phyloP scores from a whole-genome alignment of 2,113 vertebrate genomes.

The Porphyrio hochstetteri region DNA sequence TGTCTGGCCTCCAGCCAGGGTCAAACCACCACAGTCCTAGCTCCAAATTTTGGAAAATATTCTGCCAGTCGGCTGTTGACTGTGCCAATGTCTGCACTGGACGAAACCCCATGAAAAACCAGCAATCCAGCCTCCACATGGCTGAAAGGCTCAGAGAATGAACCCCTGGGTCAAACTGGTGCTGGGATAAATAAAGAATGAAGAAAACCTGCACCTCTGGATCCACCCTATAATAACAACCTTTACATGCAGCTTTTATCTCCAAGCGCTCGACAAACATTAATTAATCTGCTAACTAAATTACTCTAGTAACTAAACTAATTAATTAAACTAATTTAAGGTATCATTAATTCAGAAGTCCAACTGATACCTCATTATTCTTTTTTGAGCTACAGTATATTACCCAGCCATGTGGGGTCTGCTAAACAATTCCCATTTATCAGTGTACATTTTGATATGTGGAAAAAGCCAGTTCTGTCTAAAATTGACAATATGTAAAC shows the following conservation, averaged over 20 bases:
- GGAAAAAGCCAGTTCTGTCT: slow-evolving; percentile 55
- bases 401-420: slow-evolving; percentile 40
- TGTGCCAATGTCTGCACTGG: background rate
- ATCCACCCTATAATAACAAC: slow-evolving; percentile 1
- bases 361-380: slow-evolving; percentile 66
- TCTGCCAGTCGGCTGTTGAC: background rate
- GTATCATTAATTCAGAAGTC: slow-evolving; percentile 75
- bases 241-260: slow-evolving; percentile 40
- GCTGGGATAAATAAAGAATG: background rate
- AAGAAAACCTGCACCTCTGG: background rate
- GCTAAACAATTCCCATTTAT: slow-evolving; percentile 61
- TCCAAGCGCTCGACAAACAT: slow-evolving; percentile 58
- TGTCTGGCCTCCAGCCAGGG: no score
- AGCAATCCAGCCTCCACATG: background rate
- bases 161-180: background rate
- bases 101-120: background rate
- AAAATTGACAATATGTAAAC: slow-evolving; percentile 72
- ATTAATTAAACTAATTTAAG: slow-evolving; percentile 78
- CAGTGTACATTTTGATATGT: slow-evolving; percentile 48
- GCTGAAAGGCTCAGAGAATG: background rate
- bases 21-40: no score
- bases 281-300: slow-evolving; percentile 74
- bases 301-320: slow-evolving; percentile 70
- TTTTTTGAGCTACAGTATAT: slow-evolving; percentile 36
- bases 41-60: background rate